Evolutionary conservation across 1,140 invertebrate species (phyloP), one percentile per base, ranked within the genome.

Genomic region (Delia radicum): DNA sequence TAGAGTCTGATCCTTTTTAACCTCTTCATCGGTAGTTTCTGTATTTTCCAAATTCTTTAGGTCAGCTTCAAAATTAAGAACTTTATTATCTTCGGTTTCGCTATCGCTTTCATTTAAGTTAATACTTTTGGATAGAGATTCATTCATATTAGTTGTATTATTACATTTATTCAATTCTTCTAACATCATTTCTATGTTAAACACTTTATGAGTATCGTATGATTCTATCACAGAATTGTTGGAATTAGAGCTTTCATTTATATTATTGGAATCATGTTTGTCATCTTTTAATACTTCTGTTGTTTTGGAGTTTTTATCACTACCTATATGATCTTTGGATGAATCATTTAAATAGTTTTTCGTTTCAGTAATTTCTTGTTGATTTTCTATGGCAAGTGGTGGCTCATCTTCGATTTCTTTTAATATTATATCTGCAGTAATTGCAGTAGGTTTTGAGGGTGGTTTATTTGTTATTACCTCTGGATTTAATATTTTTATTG

Each of bases 401-500:
- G n/a, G n/a, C n/a, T 29, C 55, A 65, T 65, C 46, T 27, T 73
- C 15, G 12, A 73, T 84, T 77, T 85, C 83, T 18, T 84, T 81
- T 61, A 85, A 69, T 27, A 78, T 79, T 13, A 85, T 80, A 28
- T 81, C 83, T 24, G 78, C 79, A 0, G 76, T 73, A 10, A 79
- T 83, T 7, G 29, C 12, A 13, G 65, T 21, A 12, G 29, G 65
- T 13, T 69, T 69, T 2, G 65, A 69, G 6, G 83, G 83, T 6
- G 81, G 81, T 31, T 80, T 79, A 63, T 77, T 84, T 29, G 82
- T 83, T 8, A 85, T 81, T 0, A 85, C 80, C 29, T 85, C 83
- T 0, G 83, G 83, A 77, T 85, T 85, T n/a, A 85, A 77, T 72
- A 85, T 85, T 78, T 85, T 85, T 0, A 85, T 83, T 0, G 81